phyloP scores from a whole-genome alignment of 2,113 vertebrate genomes.

The Calyptommatus sinebrachiatus region DNA sequence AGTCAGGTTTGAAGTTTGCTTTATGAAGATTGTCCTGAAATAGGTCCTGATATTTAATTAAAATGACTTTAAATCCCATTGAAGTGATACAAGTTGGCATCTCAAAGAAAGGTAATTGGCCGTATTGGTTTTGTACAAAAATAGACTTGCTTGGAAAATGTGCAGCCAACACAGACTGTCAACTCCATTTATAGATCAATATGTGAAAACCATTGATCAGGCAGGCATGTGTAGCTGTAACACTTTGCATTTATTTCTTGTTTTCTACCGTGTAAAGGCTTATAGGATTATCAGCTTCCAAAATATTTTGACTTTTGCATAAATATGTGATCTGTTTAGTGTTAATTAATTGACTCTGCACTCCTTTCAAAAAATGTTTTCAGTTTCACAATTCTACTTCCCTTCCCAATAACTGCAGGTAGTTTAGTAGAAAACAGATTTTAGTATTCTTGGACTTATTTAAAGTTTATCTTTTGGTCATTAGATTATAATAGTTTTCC shows the following conservation, averaged over 20 bases:
- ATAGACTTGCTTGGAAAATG: constrained; percentile 80
- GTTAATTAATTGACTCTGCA: constrained; percentile 77
- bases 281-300: constrained; percentile 80
- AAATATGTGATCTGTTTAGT: constrained; percentile 82
- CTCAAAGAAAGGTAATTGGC: constrained; percentile 84
- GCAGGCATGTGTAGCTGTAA: constrained; percentile 80
- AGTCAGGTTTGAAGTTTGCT: constrained; percentile 77
- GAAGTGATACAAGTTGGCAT: constrained; percentile 85
- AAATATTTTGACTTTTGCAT: constrained; percentile 82
- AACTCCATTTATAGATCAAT: constrained; percentile 85
- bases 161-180: constrained; percentile 81
- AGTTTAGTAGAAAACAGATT: constrained; percentile 71
- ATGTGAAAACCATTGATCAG: constrained; percentile 84
- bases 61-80: constrained; percentile 82
- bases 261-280: constrained; percentile 76
- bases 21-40: constrained; percentile 79
- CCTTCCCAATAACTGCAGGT: constrained; percentile 67
- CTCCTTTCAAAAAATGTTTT: constrained; percentile 71
- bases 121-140: constrained; percentile 81
- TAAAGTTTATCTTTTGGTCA: background rate
- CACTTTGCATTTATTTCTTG: constrained; percentile 81
- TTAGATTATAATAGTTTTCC: background rate
- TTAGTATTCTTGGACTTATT: constrained; percentile 68
- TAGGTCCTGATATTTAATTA: constrained; percentile 82
- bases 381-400: constrained; percentile 61